These are phyloP conservation scores for Dolichallabes microphthalmus DNA, from an alignment of 2,113 vertebrate species.

Conservation along the genomic window DNA sequence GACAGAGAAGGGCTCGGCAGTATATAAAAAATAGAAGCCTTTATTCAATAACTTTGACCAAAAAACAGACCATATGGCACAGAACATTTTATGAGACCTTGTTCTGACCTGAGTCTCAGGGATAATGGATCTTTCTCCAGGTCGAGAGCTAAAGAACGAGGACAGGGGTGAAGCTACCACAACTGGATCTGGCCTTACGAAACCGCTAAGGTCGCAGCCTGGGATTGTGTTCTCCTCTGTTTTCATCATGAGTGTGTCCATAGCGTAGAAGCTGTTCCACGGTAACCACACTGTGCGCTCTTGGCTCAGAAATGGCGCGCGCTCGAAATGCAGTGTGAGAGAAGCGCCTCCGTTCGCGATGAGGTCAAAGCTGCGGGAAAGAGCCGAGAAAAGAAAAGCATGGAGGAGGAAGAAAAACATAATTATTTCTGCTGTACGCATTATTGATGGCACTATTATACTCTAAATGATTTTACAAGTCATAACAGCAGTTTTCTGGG, in stretches of 20 bases:
- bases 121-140: constrained; percentile 88
- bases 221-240: constrained; percentile 99
- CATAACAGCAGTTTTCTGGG: constrained; percentile 40
- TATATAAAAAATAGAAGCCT: background rate
- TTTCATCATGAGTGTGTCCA: constrained; percentile 98
- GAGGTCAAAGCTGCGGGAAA: constrained; percentile 87
- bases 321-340: constrained; percentile 91
- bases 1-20: background rate
- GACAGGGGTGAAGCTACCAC: constrained; percentile 96
- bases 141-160: constrained; percentile 93
- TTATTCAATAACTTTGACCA: background rate
- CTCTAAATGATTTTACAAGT: constrained; percentile 51
- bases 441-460: constrained; percentile 51
- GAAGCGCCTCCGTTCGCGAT: constrained; percentile 93
- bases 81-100: background rate
- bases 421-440: constrained; percentile 38
- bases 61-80: background rate
- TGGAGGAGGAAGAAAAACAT: constrained; percentile 28
- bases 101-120: constrained; percentile 93
- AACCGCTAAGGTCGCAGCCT: constrained; percentile 96
- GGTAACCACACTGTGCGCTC: constrained; percentile 97
- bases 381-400: background rate
- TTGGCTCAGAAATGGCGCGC: constrained; percentile 95
- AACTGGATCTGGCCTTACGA: constrained; percentile 91
- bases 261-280: constrained; percentile 96